phyloP scores from a whole-genome alignment of 2,113 vertebrate genomes.

The human region DNA sequence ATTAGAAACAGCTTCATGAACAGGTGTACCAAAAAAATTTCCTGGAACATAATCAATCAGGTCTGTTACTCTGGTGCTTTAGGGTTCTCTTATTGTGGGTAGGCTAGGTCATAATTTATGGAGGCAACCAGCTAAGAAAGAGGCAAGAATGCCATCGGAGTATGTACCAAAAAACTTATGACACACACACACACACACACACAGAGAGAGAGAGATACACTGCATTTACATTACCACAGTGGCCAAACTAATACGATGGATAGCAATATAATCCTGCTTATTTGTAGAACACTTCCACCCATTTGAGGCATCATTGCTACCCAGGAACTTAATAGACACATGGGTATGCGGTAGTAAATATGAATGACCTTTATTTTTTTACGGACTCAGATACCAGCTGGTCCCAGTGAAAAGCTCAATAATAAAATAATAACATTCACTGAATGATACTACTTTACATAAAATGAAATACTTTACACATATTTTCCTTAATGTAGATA shows the following conservation, averaged over 20 bases:
- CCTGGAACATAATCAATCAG: background rate
- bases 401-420: background rate
- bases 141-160: background rate
- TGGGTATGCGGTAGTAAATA: background rate
- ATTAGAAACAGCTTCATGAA: background rate
- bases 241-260: background rate
- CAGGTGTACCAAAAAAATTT: background rate
- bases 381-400: background rate
- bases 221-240: background rate
- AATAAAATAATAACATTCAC: background rate
- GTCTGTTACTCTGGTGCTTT: background rate
- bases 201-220: background rate
- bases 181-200: background rate
- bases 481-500: background rate
- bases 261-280: background rate
- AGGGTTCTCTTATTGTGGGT: background rate
- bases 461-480: background rate
- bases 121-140: background rate
- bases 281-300: background rate
- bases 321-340: background rate
- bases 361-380: background rate
- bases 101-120: background rate
- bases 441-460: background rate
- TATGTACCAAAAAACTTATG: background rate
- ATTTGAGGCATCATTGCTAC: background rate